Evolutionary conservation across 1,140 invertebrate genomes (phyloP).

Genomic region (Oryzaephilus surinamensis): DNA sequence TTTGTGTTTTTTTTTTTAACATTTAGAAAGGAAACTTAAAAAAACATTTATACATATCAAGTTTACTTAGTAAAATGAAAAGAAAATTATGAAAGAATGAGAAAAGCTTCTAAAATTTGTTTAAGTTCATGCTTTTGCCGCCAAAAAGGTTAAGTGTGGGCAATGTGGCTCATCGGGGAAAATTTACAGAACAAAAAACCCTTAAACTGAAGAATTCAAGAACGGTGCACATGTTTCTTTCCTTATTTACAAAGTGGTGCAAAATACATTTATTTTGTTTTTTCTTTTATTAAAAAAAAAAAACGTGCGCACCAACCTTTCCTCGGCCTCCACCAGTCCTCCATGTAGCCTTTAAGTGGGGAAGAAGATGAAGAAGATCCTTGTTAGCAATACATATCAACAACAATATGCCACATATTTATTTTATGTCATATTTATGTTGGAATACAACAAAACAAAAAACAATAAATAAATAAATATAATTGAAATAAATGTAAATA

Average conservation of each 20-base stretch:
- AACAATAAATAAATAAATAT: conserved; percentile 3
- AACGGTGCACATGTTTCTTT: conserved; percentile 11
- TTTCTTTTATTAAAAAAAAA: conserved; percentile 1
- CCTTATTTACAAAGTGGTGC: conserved; percentile 2
- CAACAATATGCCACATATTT: conserved; percentile 28
- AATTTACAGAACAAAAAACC: conserved; percentile 7
- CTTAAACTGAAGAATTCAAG: conserved; percentile 4
- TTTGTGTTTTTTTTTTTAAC: too few species aligned
- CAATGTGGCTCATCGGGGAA: background rate
- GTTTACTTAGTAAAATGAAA: too few species aligned
- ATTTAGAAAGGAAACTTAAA: too few species aligned
- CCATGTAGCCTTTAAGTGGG: conserved; percentile 90
- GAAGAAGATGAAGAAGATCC: conserved; percentile 83
- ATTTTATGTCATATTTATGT: too few species aligned
- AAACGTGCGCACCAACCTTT: conserved; percentile 61
- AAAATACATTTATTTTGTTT: conserved; percentile 3
- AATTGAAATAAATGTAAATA: conserved; percentile 22
- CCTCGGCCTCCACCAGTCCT: conserved; percentile 90
- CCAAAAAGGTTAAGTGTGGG: too few species aligned
- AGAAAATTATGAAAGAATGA: conserved; percentile 6
- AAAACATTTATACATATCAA: too few species aligned
- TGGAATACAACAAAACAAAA: too few species aligned
- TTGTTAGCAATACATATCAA: conserved; percentile 53
- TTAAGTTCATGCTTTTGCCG: background rate
- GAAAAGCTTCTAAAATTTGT: background rate